Base-by-base conservation (phyloP, 2,797 vertebrate species). In the Martes flavigula region DNA sequence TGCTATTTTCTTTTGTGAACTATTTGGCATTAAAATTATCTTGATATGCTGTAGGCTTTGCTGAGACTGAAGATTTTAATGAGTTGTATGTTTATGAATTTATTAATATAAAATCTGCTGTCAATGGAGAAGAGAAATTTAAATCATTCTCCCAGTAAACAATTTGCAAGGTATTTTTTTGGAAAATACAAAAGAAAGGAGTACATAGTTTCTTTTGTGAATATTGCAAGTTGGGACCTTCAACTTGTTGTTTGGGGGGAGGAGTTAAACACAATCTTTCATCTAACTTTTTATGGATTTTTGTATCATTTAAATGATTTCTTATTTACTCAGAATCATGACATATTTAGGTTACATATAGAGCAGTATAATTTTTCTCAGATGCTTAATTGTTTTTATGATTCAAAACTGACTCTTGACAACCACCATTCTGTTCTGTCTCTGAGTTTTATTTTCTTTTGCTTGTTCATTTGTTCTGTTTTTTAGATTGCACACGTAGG, bases 321-420 rank as follows among this genome's bases (percentile, higher is more conserved):
- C 3, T 87, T 97, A 82, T 68, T 98, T 96, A 82, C 70, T 96
- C 97, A 96, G 96, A 97, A 60, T 78, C 83, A 77, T 97, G 95
- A 89, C 87, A 96, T 98, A 97, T 73, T 97, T 97, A 90, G 91
- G 92, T 73, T 95, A 83, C 60, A 95, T 96, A 70, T 46, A 87
- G 81, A 70, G 2, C 87, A 84, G 5, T 13, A 94, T 30, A 38
- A 27, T 95, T 95, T 54, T 97, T 96, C 72, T 97, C 64, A n/a
- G 60, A 56, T 60, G 51, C 46, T 95, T 88, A 94, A 83, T 78
- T 96, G 72, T 96, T 97, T 98, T 94, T 95, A 96, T 75, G 79
- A 95, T 77, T 98, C 40, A 51, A 77, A 92, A 81, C 89, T 23
- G 56, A 96, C 54, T 21, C 2, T 38, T 1, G 1, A 88, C 23